Evolutionary conservation across 2,797 vertebrate species (phyloP), one percentile per base, ranked within the genome.

Genomic region (Peromyscus melanophrys): DNA sequence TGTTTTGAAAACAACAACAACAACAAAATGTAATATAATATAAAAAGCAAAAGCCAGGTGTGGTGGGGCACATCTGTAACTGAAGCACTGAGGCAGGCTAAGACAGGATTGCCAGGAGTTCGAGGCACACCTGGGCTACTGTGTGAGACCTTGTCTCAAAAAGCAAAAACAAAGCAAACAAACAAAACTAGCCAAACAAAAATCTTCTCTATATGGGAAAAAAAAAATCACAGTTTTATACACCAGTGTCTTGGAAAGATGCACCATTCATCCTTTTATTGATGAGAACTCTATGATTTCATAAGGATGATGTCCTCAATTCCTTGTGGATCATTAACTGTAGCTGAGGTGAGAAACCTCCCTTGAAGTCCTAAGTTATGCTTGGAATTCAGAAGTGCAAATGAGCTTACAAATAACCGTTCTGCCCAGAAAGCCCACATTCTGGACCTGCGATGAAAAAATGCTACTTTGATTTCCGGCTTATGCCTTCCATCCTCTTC

Each of bases 321-420:
- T 96, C 67, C 69, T 77, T 78, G 75, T 73, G 55, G 37, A 19
- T 34, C 19, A 73, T 59, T 85, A 94, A 81, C 81, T 69, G 19
- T 59, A 40, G 71, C 46, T 59, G 94, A 90, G 46, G 23, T 59
- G 21, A 25, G 43, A 92, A 93, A 82, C 43, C 12, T 81, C 61
- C 67, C 27, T 87, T 67, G 59, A 90, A 90, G 77, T 69, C 6
- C 19, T 23, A 25, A 87, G 67, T 46, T 86, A 80, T 57, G 55
- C 29, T 55, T 71, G 89, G 83, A 92, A 95, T 94, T 95, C 59
- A 71, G 71, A 82, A 67, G n/a, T 63, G 31, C n/a, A 67, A 89
- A 94, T 84, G 43, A 92, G 40, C 69, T 89, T 93, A 73, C 73
- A 93, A 88, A 86, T 40, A 82, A 96, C 55, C 55, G 21, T 14